Percentiles rank a stretch among this genome's conserved stretches.
Evolutionary conservation across 2,888 invertebrate species (phyloP).

Genomic region (Lagria hirta): DNA sequence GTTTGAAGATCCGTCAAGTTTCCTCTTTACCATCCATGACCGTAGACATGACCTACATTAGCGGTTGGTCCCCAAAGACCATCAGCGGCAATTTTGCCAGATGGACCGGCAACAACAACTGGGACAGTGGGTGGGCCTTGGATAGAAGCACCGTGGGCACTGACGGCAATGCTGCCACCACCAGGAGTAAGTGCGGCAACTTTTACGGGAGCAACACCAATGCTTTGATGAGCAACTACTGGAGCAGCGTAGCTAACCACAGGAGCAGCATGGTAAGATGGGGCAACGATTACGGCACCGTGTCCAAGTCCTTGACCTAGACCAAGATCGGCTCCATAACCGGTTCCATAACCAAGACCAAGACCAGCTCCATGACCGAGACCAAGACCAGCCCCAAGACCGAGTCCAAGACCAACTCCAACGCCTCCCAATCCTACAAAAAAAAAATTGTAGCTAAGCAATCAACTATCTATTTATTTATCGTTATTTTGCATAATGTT

Average conservation of each 20-base stretch:
- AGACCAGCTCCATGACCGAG: slow-evolving; percentile 7
- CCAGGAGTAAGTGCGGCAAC: slow-evolving; percentile 27
- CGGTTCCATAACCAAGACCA: slow-evolving; percentile 6
- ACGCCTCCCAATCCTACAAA: too few species aligned
- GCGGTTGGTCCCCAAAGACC: slow-evolving; percentile 41
- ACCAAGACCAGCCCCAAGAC: slow-evolving; percentile 15
- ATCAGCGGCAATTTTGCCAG: slow-evolving; percentile 40
- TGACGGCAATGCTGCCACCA: slow-evolving; percentile 35
- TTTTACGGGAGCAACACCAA: slow-evolving; percentile 4
- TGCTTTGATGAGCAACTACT: slow-evolving; percentile 17
- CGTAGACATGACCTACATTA: slow-evolving; percentile 13
- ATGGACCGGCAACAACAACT: slow-evolving; percentile 40
- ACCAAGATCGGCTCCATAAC: too few species aligned
- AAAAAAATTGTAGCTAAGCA: neutral
- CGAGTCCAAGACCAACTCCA: slow-evolving; percentile 29
- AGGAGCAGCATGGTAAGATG: too few species aligned
- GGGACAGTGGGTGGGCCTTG: slow-evolving; percentile 43
- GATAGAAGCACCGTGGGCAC: slow-evolving; percentile 42
- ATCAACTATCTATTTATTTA: neutral
- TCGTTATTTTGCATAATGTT: too few species aligned
- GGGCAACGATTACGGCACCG: slow-evolving; percentile 17
- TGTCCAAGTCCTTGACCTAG: slow-evolving; percentile 11
- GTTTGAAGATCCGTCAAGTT: too few species aligned
- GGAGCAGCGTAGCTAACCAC: slow-evolving; percentile 8
- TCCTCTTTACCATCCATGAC: slow-evolving; percentile 5